Conservation (phyloP, 2,113 vertebrate species). For the Albula goreensis region DNA sequence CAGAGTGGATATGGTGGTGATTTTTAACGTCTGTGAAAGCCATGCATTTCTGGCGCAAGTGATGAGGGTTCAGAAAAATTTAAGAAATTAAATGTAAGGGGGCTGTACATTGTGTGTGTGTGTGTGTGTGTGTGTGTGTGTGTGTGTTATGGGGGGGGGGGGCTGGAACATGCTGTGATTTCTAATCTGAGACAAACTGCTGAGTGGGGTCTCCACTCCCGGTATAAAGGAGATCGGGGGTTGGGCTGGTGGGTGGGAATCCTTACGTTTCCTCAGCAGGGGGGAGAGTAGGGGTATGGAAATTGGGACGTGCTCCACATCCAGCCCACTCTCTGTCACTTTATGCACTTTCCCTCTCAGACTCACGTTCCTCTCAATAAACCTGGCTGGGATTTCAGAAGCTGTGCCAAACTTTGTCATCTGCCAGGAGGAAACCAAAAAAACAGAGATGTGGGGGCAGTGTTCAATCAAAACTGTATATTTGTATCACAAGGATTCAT, state of each 20-base stretch:
- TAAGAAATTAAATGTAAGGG: not conserved
- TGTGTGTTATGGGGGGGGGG: not conserved
- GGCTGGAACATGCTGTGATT: not conserved
- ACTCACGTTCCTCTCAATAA: slow-evolving; percentile 84
- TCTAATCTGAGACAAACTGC: not conserved
- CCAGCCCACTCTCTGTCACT: slow-evolving; percentile 77
- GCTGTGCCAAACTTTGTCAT: slow-evolving; percentile 79
- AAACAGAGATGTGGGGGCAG: not conserved
- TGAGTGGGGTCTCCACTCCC: not conserved
- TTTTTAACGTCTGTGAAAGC: slow-evolving; percentile 24
- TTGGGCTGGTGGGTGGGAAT: slow-evolving; percentile 1
- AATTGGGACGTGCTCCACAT: slow-evolving; percentile 89
- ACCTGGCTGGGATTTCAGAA: slow-evolving; percentile 80
- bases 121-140: too few species aligned
- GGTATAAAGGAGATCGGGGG: not conserved
- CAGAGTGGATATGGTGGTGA: not conserved
- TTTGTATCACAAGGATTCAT: too few species aligned
- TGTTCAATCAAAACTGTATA: too few species aligned
- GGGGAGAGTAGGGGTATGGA: slow-evolving; percentile 75
- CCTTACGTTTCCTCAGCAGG: slow-evolving; percentile 74
- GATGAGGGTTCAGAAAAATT: slow-evolving; percentile 5
- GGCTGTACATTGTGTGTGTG: too few species aligned
- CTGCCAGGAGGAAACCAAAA: slow-evolving; percentile 60
- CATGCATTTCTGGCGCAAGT: not conserved
- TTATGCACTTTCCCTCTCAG: slow-evolving; percentile 77